Evolutionary conservation across 2,888 invertebrate genomes (phyloP), one percentile per base, ranked within the genome.

Genomic region (Archaeoteleia sp.): DNA sequence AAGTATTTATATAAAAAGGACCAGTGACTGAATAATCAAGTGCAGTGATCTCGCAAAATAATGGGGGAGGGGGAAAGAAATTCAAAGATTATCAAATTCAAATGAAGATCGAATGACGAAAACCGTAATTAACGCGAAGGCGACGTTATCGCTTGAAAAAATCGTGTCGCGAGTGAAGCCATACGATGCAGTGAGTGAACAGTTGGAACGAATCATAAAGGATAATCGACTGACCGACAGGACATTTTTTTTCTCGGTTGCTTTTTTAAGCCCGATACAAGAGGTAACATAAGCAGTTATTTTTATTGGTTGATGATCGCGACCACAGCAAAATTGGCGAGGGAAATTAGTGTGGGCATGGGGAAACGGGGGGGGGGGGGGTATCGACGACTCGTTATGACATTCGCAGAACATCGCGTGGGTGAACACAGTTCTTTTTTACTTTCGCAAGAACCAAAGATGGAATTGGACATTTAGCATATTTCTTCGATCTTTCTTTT

Each of bases 221-320:
- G 67, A 72, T 73, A 73, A 40, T 48, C 54, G 67, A 67, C 69
- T 4, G 20, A 5, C n/a, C n/a, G 71, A 72, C 57, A 62, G 55
- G 55, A 71, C 40, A 51, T 46, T 53, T 60, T 74, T 67, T 60
- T 67, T 70, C 46, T 70, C 49, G 58, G 70, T 74, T 51, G 70
- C 60, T 70, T 69, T 72, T 67, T 58, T 61, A 72, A 72, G 53
- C 45, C 60, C 29, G 34, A 51, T 48, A 42, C 61, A 66, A 45
- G 73, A 78, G 75, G 72, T 76, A 76, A 80, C 75, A 73, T 74
- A 72, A 74, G 70, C 65, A 58, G 51, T 65, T 74, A 73, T 73
- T 76, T 76, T 74, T 65, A 68, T 67, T 34, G 40, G 27, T 53
- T 63, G 39, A 43, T 32, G 45, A 53, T 25, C 32, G 48, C n/a